These are phyloP conservation scores for Ricordea florida DNA, from an alignment of 92 coral and sea anemone species.

Conservation along the genomic window DNA sequence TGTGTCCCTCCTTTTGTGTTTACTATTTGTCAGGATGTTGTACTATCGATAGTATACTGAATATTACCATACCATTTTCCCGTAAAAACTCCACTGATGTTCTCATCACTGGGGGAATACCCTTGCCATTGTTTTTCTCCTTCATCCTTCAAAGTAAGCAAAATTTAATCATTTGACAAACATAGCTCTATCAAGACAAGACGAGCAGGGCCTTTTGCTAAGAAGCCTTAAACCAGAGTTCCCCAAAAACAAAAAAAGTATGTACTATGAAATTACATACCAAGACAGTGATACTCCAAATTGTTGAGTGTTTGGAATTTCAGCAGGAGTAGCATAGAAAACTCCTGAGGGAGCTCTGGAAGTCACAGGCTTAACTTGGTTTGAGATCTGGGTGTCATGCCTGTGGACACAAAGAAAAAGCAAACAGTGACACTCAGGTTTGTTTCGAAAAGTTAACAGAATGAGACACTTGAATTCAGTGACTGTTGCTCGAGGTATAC, in stretches of 20 bases:
- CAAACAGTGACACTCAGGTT: not conserved
- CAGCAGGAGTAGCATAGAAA: conserved; percentile 79
- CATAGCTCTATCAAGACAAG: too few species aligned
- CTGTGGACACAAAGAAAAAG: conserved; percentile 25
- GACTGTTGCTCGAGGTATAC: not conserved
- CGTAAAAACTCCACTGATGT: conserved; percentile 64
- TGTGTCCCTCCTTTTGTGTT: too few species aligned
- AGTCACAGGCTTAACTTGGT: conserved; percentile 51
- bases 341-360: conserved; percentile 79
- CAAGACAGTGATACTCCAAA: conserved; percentile 91
- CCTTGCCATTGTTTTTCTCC: conserved; percentile 71
- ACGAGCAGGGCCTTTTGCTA: too few species aligned
- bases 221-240: too few species aligned
- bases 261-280: conserved; percentile 18
- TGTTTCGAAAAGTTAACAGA: too few species aligned
- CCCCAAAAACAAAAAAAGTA: too few species aligned
- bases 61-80: conserved; percentile 59
- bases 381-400: conserved; percentile 67
- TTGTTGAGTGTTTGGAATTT: conserved; percentile 83
- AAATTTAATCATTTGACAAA: not conserved
- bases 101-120: conserved; percentile 73
- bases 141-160: conserved; percentile 52
- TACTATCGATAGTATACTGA: too few species aligned
- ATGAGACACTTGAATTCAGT: too few species aligned
- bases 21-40: too few species aligned